Conservation (phyloP, 2,888 invertebrate genomes). For the Spicauda simplicius region DNA sequence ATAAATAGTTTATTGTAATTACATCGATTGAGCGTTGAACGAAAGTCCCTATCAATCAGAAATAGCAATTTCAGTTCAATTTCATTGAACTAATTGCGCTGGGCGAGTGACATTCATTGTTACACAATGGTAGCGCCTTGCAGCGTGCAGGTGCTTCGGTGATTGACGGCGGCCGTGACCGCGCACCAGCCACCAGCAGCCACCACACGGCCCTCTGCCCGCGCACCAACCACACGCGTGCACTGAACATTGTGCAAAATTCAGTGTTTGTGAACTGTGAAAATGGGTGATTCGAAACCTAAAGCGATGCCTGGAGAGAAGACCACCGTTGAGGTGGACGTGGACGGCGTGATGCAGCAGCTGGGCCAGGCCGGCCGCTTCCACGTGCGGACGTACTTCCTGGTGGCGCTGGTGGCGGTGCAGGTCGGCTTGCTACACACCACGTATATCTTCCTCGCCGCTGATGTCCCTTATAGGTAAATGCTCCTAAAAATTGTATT, state of each 20-base stretch:
- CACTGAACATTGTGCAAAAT: background rate
- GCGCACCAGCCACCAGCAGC: background rate
- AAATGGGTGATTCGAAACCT: slow-evolving; percentile 28
- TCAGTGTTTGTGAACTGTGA: slow-evolving; percentile 5
- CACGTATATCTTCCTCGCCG: slow-evolving; percentile 85
- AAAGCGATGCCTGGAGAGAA: background rate
- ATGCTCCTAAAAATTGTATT: background rate
- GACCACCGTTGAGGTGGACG: slow-evolving; percentile 51
- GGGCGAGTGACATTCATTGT: background rate
- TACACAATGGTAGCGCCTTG: slow-evolving; percentile 4
- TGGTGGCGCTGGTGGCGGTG: slow-evolving; percentile 72
- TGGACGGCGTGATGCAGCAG: slow-evolving; percentile 55
- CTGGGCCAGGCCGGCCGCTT: slow-evolving; percentile 69
- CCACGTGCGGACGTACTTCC: slow-evolving; percentile 58
- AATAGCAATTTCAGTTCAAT: slow-evolving; percentile 28
- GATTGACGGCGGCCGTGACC: slow-evolving; percentile 37
- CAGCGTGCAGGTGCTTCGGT: slow-evolving; percentile 20
- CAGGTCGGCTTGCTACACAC: slow-evolving; percentile 83
- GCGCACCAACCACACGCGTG: slow-evolving; percentile 16
- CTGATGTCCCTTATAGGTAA: slow-evolving; percentile 83
- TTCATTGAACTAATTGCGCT: slow-evolving; percentile 11
- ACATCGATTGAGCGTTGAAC: background rate
- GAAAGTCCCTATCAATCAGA: slow-evolving; percentile 19
- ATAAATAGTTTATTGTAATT: background rate
- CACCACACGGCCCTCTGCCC: slow-evolving; percentile 3